Evolutionary conservation across 2,113 vertebrate genomes (phyloP), one percentile per base, ranked within the genome.

Genomic region (Etheostoma cragini): DNA sequence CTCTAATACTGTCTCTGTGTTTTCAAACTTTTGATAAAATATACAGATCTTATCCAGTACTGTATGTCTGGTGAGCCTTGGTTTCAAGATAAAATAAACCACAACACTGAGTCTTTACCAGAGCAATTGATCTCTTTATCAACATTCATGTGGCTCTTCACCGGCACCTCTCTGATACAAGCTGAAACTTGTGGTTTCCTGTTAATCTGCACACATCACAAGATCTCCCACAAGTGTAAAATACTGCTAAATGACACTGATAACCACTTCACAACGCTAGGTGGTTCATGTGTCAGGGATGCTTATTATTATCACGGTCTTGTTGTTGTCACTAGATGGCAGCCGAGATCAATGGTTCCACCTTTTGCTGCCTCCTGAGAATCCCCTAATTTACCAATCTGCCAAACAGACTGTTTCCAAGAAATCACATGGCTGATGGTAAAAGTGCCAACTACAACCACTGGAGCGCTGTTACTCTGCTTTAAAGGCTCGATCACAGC

Each of bases 371-470:
- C 0, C 16, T 13, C 21, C 1, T 0, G 60, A 76, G 14, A 79
- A 22, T 26, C 45, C 24, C 74, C 45, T 0, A 3, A 33, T 63
- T 15, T 0, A 22, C 52, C 38, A 33, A 46, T 5, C 35, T 38
- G n/a, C 24, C 57, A 12, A 14, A 4, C 50, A n/a, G 3, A 3
- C 50, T 0, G 11, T 26, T 92, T 1, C 47, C 62, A 16, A 16
- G 73, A 93, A 92, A 22, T 87, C 90, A 90, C 83, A 14, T 92
- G 92, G 0, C 4, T 76, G 21, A 4, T 68, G 50, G 17, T 80
- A 56, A 64, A 77, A 16, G 16, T 42, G 26, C 33, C 69, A 21
- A 0, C 52, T 0, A 3, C 8, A 50, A 45, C 74, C 82, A 15
- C 1, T 0, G 74, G 0, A 65, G 84, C 14, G 72, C 83, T 88